Percentiles rank a stretch among this genome's conserved stretches.
Conservation (phyloP, 1,140 invertebrate species). For the Ostrea edulis region DNA sequence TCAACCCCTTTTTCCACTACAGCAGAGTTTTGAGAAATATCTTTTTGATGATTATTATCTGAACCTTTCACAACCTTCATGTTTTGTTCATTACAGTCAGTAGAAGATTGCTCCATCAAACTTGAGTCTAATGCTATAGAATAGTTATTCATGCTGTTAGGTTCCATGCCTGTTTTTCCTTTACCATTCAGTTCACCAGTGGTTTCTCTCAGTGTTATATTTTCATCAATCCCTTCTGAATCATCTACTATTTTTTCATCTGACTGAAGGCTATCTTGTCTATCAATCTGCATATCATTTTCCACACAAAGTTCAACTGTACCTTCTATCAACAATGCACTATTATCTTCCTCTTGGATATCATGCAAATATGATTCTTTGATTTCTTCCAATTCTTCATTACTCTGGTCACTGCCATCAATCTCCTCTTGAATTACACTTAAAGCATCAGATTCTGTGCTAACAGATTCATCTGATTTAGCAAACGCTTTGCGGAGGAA, state of each 20-base stretch:
- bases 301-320: slow-evolving; percentile 8
- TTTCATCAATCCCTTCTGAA: slow-evolving; percentile 28
- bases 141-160: neutral
- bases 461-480: neutral
- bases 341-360: slow-evolving; percentile 20
- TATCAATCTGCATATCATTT: neutral
- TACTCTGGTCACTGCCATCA: slow-evolving; percentile 43
- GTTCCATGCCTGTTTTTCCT: neutral
- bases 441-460: slow-evolving; percentile 50
- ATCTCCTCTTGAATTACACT: slow-evolving; percentile 57
- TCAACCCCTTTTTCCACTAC: neutral
- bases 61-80: neutral
- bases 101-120: neutral
- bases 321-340: neutral
- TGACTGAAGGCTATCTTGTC: neutral
- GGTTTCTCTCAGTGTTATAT: neutral
- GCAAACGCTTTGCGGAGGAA: slow-evolving; percentile 26
- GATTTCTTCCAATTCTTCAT: neutral
- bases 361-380: neutral
- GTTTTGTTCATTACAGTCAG: neutral
- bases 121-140: neutral
- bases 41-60: neutral
- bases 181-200: neutral
- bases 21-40: neutral
- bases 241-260: neutral